Evolutionary conservation across 2,888 invertebrate genomes (phyloP), one percentile per base, ranked within the genome.

Genomic region (Celastrina argiolus): DNA sequence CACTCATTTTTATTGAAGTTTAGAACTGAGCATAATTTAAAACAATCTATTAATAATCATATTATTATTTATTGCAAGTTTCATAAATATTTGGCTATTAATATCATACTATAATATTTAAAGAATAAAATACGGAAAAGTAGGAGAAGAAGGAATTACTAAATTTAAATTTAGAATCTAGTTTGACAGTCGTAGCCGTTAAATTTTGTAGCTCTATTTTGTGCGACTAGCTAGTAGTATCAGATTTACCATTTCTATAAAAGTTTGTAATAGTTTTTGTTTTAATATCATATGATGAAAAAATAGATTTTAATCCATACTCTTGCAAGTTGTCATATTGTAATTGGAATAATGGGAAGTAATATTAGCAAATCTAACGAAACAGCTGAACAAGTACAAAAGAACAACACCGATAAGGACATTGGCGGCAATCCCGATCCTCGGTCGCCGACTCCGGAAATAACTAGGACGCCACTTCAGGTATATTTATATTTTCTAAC

Each of bases 361-460:
- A 88, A 88, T 74, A 77, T 84, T 51, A 90, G 90, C 78, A 90
- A 89, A 80, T 70, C 80, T 2, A 79, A 72, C 69, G 89, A 85
- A 67, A 73, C 75, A 72, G 77, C 78, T 77, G 77, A 76, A 69
- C 73, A 74, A 67, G 70, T 72, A 66, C 75, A 80, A 76, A 85
- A 83, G 71, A 80, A 76, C 70, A 83, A 86, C 64, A 72, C 74
- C 66, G 82, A 85, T 69, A 71, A 75, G 69, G 83, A 87, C 69
- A 69, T 74, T 69, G 77, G 74, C 73, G 76, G 71, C 71, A 84
- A 79, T 75, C 72, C 82, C 68, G 94, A 94, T 84, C 93, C 93
- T 66, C 86, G 93, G 75, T 94, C 93, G 67, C 93, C 93, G 34
- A 93, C 92, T 77, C 87, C 89, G 65, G 91, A 92, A 78, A 92